These are phyloP conservation scores for Callipepla californica DNA, from an alignment of 2,113 vertebrate species.

Conservation along the genomic window DNA sequence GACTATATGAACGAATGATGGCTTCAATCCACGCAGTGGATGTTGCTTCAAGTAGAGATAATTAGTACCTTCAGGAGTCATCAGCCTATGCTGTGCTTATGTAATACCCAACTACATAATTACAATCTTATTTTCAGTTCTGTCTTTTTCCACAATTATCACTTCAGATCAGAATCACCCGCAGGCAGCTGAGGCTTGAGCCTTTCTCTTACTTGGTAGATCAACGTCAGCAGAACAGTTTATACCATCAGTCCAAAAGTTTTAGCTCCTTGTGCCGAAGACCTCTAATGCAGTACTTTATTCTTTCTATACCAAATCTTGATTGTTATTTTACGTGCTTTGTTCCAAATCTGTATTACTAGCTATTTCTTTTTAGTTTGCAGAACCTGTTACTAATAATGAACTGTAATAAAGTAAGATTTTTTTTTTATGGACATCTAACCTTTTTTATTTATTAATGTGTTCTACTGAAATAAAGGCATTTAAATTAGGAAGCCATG, in stretches of 20 bases:
- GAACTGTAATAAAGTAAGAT: not conserved
- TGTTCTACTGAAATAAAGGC: not conserved
- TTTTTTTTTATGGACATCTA: not conserved
- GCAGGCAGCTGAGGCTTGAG: not conserved
- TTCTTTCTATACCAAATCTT: not conserved
- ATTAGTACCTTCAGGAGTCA: conserved; percentile 20
- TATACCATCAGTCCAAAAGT: not conserved
- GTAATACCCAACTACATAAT: conserved; percentile 12
- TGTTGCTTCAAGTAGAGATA: conserved; percentile 37
- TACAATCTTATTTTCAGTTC: conserved; percentile 24
- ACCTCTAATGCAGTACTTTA: not conserved
- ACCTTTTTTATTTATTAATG: not conserved
- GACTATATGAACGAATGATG: not conserved
- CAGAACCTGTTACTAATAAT: not conserved
- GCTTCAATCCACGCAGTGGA: not conserved
- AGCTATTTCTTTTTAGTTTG: not conserved
- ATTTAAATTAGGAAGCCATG: not conserved
- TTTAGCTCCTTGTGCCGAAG: not conserved
- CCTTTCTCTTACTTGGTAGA: not conserved
- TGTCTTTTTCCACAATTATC: not conserved
- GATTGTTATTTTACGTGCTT: not conserved
- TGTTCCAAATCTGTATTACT: not conserved
- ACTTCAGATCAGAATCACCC: not conserved
- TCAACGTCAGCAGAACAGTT: not conserved
- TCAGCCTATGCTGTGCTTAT: not conserved